Percentiles rank a stretch among this genome's conserved stretches.
Evolutionary conservation across 2,888 invertebrate genomes (phyloP).

Genomic region (Lysandra coridon): DNA sequence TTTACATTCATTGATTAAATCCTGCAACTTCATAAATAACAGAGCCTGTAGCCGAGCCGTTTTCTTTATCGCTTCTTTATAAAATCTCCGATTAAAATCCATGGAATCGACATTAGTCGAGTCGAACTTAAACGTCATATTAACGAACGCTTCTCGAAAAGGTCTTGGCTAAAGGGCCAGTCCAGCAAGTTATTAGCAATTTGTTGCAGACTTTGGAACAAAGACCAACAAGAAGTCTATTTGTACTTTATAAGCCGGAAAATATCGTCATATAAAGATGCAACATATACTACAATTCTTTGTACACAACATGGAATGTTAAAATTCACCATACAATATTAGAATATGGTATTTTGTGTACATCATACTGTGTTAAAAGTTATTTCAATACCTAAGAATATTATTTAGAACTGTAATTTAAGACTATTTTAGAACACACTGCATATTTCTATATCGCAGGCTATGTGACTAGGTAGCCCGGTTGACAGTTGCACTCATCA

Average conservation of each 20-base stretch:
- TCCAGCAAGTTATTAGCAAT: too few species aligned
- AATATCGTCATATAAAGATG: background rate
- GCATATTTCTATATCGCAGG: background rate
- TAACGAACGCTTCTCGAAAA: too few species aligned
- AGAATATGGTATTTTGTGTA: too few species aligned
- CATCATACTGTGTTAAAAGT: background rate
- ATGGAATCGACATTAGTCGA: too few species aligned
- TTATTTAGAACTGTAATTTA: background rate
- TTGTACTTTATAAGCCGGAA: background rate
- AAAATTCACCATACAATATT: background rate
- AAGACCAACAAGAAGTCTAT: background rate
- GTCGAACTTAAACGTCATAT: too few species aligned
- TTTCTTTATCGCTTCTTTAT: too few species aligned
- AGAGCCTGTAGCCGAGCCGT: too few species aligned
- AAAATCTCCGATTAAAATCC: too few species aligned
- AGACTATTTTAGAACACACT: background rate
- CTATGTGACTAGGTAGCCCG: constrained; percentile 53
- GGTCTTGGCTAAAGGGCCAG: too few species aligned
- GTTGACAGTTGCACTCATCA: constrained; percentile 65
- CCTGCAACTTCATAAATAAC: too few species aligned
- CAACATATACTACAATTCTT: background rate
- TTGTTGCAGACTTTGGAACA: too few species aligned
- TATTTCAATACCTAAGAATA: background rate
- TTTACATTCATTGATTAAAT: too few species aligned
- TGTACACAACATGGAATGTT: background rate